Conservation (phyloP, 2,113 vertebrate genomes). For the Tupaia tana region DNA sequence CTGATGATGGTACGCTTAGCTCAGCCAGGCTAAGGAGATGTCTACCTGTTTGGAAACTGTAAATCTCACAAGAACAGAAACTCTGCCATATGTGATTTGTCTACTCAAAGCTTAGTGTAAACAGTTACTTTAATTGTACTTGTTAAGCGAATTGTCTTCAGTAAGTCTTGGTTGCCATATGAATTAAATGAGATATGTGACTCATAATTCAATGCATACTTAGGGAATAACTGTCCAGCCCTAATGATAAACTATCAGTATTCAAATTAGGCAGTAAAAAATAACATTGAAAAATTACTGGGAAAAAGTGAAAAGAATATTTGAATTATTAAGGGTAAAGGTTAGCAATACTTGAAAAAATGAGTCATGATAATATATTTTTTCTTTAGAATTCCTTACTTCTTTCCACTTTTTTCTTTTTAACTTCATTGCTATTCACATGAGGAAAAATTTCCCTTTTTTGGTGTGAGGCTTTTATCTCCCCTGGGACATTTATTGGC, state of each 20-base stretch:
- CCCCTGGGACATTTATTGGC: background rate
- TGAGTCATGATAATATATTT: background rate
- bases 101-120: background rate
- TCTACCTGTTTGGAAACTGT: background rate
- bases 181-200: background rate
- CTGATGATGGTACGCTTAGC: accelerated
- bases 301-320: background rate
- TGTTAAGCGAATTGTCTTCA: background rate
- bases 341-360: background rate
- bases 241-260: background rate
- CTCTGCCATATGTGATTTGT: background rate
- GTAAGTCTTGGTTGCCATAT: background rate
- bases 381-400: conserved; percentile 3
- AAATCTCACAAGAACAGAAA: background rate
- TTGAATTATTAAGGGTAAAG: background rate
- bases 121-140: background rate
- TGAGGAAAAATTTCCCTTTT: background rate
- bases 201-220: background rate
- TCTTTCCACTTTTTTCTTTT: background rate
- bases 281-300: background rate
- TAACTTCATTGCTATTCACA: background rate
- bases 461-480: background rate
- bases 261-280: background rate
- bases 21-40: background rate
- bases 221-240: background rate